Conservation (phyloP, 2,888 invertebrate species). For the Ferdinandea cuprea region DNA sequence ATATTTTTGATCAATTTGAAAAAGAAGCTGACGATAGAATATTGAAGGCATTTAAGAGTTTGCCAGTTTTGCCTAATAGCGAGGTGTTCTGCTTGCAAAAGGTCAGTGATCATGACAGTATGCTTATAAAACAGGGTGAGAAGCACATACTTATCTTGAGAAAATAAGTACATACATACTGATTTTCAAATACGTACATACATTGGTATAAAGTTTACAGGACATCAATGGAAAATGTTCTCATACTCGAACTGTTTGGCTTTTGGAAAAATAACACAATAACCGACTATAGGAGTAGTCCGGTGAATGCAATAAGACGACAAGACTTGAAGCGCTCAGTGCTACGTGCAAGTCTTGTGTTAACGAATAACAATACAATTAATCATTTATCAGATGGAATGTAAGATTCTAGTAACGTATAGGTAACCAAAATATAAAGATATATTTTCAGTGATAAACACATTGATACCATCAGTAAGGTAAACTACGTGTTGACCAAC, state of each 20-base stretch:
- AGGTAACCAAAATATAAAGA: not conserved
- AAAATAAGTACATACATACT: conserved; percentile 32
- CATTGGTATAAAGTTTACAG: conserved; percentile 76
- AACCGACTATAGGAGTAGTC: conserved; percentile 43
- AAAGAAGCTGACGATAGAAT: conserved; percentile 40
- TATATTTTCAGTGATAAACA: conserved; percentile 81
- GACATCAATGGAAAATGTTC: conserved; percentile 35
- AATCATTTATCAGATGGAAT: conserved; percentile 86
- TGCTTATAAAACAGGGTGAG: conserved; percentile 52
- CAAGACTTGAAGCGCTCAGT: conserved; percentile 83
- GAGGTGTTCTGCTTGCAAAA: conserved; percentile 75
- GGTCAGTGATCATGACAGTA: conserved; percentile 11
- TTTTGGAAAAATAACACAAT: conserved; percentile 62
- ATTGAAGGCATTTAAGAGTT: conserved; percentile 48
- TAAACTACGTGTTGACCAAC: conserved; percentile 85
- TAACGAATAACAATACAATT: conserved; percentile 85
- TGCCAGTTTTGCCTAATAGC: conserved; percentile 73
- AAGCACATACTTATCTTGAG: not conserved
- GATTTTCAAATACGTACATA: not conserved
- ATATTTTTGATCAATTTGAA: conserved; percentile 23
- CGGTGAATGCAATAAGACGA: conserved; percentile 79
- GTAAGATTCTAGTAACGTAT: conserved; percentile 78
- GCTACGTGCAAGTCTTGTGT: conserved; percentile 85
- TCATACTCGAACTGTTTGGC: conserved; percentile 74
- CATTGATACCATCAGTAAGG: conserved; percentile 87